Percentiles rank a stretch among this genome's conserved stretches.
phyloP scores from a whole-genome alignment of 1,140 invertebrate genomes.

The Ruditapes philippinarum region DNA sequence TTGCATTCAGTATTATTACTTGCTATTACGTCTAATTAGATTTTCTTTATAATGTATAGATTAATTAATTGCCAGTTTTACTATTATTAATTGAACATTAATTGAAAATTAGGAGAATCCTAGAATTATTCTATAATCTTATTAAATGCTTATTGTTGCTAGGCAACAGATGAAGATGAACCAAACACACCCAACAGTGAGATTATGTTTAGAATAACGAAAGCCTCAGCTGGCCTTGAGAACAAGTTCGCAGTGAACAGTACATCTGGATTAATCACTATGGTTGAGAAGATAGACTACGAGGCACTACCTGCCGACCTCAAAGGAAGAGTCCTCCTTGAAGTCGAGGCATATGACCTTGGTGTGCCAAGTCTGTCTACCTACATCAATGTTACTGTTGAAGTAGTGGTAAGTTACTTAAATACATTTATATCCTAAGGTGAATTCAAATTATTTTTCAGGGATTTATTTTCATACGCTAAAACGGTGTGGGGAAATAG shows the following conservation, averaged over 20 bases:
- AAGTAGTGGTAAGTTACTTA: slow-evolving; percentile 69
- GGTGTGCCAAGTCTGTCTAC: slow-evolving; percentile 65
- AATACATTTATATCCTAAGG: too few relatives aligned
- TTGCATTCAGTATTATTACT: too few relatives aligned
- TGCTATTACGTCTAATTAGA: too few relatives aligned
- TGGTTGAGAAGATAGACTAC: slow-evolving; percentile 74
- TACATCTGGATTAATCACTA: slow-evolving; percentile 70
- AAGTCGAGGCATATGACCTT: slow-evolving; percentile 73
- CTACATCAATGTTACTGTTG: slow-evolving; percentile 71
- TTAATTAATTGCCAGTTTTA: too few relatives aligned
- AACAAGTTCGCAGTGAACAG: slow-evolving; percentile 70
- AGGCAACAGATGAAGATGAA: slow-evolving; percentile 75
- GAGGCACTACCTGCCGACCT: slow-evolving; percentile 69
- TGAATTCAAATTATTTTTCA: too few relatives aligned
- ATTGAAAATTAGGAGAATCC: too few relatives aligned
- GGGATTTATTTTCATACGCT: too few relatives aligned
- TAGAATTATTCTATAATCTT: too few relatives aligned
- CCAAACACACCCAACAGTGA: slow-evolving; percentile 67
- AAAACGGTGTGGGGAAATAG: too few relatives aligned
- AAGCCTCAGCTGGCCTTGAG: slow-evolving; percentile 35
- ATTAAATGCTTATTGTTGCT: neutral
- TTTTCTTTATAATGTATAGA: too few relatives aligned
- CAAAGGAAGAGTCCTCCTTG: slow-evolving; percentile 69
- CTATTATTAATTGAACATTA: too few relatives aligned
- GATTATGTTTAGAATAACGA: slow-evolving; percentile 52